Base-by-base conservation (phyloP, 2,113 vertebrate species). In the Stigmatopora nigra region DNA sequence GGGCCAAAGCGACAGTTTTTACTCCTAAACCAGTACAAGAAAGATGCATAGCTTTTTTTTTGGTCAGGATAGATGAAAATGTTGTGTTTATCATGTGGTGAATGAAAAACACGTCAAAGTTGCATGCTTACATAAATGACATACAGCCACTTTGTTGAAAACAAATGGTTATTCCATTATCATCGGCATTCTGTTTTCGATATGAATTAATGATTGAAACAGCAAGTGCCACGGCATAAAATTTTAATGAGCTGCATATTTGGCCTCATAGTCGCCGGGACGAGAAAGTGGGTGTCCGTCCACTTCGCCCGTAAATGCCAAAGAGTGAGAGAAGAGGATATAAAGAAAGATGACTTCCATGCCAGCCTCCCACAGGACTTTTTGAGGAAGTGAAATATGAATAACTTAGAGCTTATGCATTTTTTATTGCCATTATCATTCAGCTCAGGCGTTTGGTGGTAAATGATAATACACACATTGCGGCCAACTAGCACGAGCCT, bases 201-300 rank as follows among this genome's bases (percentile, higher is more conserved):
- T 56, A 67, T 81, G 69, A 87, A 87, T 86, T 79, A 81, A 82
- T 78, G 76, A 88, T 84, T 63, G 71, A 83, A 70, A 65, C 77
- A 70, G 69, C 74, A 77, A 71, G 67, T 71, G 73, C 69, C 67
- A 67, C 75, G 77, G 68, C 36, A 72, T 86, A 57, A 79, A 86
- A 76, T 68, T 74, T 88, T 84, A 84, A 87, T 80, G 71, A 71
- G 55, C 57, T 78, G 65, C 79, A 73, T 80, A 77, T 83, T 86
- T 82, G 77, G 60, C 38, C 68, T 79, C 65, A 79, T 82, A 80
- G 74, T 82, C 81, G 79, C 78, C 74, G 73, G 77, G 64, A 38
- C 15, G 72, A 73, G 71, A 68, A 81, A 78, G 75, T 69, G 60
- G 49, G n/a, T 16, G 19, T 3, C n/a, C n/a, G 49, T 51, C 8